phyloP scores from a whole-genome alignment of 1,140 invertebrate species.

The Aphidius gifuensis region DNA sequence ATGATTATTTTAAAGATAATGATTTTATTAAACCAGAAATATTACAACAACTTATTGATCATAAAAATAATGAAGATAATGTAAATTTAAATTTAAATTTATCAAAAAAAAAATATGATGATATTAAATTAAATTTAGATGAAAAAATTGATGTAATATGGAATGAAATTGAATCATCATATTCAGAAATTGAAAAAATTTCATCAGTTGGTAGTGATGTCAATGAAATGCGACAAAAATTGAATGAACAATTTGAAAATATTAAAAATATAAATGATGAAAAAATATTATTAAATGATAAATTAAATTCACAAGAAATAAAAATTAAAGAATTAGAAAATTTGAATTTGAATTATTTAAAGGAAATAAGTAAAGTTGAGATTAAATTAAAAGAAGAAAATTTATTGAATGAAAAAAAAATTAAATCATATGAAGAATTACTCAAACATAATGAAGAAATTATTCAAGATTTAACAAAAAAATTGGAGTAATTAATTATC shows the following conservation, averaged over 20 bases:
- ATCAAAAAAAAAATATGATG: conserved; percentile 9
- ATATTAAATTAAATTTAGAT: conserved; percentile 11
- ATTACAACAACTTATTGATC: conserved; percentile 16
- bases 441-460: too few relatives aligned
- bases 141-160: conserved; percentile 23
- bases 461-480: too few relatives aligned
- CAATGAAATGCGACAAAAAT: conserved; percentile 23
- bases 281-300: conserved; percentile 23
- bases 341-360: background rate
- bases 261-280: conserved; percentile 26
- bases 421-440: too few relatives aligned
- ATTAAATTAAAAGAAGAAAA: conserved; percentile 29
- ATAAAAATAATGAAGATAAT: conserved; percentile 20
- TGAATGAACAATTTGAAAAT: conserved; percentile 26
- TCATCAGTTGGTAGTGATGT: conserved; percentile 15
- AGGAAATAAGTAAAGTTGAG: conserved; percentile 32
- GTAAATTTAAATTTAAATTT: conserved; percentile 25
- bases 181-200: conserved; percentile 17
- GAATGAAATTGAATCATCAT: conserved; percentile 23
- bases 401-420: conserved; percentile 10
- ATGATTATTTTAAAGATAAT: background rate
- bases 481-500: too few relatives aligned
- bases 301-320: conserved; percentile 28
- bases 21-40: conserved; percentile 12
- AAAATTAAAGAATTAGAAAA: conserved; percentile 35